A percentile compares a stretch with the other conserved stretches of the same genome.
Conservation (phyloP, 2,113 vertebrate species). For the Orcinus orca region DNA sequence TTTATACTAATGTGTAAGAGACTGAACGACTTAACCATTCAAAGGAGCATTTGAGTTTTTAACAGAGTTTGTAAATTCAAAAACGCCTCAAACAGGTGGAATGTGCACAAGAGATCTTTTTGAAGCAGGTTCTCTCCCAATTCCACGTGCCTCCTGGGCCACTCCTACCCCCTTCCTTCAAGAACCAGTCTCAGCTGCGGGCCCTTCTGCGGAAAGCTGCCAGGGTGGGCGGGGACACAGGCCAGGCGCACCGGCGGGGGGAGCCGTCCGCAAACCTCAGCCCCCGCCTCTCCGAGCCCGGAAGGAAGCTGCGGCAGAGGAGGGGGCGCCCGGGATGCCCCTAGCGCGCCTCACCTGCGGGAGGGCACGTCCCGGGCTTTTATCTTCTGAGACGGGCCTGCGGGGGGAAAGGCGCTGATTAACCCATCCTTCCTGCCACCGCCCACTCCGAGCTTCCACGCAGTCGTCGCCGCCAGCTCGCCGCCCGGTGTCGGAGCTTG, state of each 20-base stretch:
- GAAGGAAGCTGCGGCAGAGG: constrained; percentile 6
- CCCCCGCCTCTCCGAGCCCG: background rate
- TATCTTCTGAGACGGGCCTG: background rate
- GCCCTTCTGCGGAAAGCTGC: background rate
- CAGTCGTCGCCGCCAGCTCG: background rate
- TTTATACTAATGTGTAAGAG: background rate
- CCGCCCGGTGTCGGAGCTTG: background rate
- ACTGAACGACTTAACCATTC: background rate
- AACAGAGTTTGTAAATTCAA: background rate
- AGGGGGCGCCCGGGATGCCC: background rate
- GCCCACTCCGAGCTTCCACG: background rate
- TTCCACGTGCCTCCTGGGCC: background rate
- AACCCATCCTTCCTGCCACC: background rate
- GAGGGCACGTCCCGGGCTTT: background rate
- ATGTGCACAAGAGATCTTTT: background rate
- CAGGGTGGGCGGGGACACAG: constrained; percentile 40
- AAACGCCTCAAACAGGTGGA: background rate
- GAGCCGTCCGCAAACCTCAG: constrained; percentile 5
- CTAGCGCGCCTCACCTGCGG: constrained; percentile 46
- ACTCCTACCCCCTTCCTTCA: background rate
- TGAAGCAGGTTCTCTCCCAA: background rate
- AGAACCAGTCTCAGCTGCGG: background rate
- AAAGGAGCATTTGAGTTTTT: background rate
- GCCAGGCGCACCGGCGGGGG: background rate
- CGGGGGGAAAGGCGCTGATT: background rate